phyloP scores from a whole-genome alignment of 2,113 vertebrate species.

The Opisthocomus hoazin region DNA sequence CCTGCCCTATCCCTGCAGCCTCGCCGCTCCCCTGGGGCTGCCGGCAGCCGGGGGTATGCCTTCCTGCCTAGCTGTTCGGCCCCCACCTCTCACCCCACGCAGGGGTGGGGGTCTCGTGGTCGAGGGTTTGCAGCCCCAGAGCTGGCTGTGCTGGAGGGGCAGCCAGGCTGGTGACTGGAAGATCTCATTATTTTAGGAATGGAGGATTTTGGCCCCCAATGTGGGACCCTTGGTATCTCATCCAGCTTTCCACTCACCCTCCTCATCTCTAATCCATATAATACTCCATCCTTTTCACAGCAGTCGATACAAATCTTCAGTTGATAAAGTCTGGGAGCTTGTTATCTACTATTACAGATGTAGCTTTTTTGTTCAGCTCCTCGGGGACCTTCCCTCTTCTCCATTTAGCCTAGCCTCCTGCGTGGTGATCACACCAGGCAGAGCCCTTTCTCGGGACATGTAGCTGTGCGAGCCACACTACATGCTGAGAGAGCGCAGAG shows the following conservation, averaged over 20 bases:
- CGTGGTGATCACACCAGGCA: not conserved
- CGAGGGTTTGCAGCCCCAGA: accelerated
- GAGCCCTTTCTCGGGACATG: accelerated
- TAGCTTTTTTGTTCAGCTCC: not conserved
- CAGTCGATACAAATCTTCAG: not conserved
- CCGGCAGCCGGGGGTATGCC: not conserved
- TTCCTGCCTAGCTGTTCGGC: accelerated
- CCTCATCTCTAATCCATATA: not conserved
- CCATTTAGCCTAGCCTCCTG: not conserved
- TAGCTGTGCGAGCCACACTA: accelerated
- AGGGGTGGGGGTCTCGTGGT: accelerated
- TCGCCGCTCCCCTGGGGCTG: accelerated
- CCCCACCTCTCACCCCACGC: no score
- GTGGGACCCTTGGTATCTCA: not conserved
- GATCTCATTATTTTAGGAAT: not conserved
- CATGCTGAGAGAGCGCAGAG: accelerated
- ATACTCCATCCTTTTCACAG: not conserved
- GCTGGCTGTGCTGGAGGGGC: not conserved
- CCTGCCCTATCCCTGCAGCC: not conserved
- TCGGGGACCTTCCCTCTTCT: not conserved
- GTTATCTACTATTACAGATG: not conserved
- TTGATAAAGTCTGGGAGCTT: not conserved
- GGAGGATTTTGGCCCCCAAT: accelerated
- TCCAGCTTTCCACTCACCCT: not conserved
- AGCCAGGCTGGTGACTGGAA: not conserved